Evolutionary conservation across 2,888 invertebrate genomes (phyloP).

Genomic region (Pandemis heparana): DNA sequence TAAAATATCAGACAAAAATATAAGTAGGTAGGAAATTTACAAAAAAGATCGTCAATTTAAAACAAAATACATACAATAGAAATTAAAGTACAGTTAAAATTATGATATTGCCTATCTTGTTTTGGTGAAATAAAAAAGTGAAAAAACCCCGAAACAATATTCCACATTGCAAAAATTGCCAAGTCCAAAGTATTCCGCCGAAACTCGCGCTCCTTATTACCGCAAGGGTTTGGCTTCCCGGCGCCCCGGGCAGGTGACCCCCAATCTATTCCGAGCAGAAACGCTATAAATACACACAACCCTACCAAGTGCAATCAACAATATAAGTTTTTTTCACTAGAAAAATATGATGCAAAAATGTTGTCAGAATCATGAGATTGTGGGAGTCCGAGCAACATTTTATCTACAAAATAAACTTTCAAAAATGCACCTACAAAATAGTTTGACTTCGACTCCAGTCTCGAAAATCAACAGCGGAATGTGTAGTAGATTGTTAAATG

Average conservation of each 20-base stretch:
- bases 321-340: slow-evolving; percentile 20
- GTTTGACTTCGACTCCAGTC: slow-evolving; percentile 12
- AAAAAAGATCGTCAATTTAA: no score
- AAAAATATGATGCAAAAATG: slow-evolving; percentile 1
- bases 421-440: slow-evolving; percentile 15
- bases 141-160: slow-evolving; percentile 8
- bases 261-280: slow-evolving; percentile 32
- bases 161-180: slow-evolving; percentile 17
- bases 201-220: slow-evolving; percentile 18
- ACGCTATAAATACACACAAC: slow-evolving; percentile 34
- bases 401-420: slow-evolving; percentile 12
- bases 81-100: no score
- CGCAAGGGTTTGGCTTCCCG: slow-evolving; percentile 23
- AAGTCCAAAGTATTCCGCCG: slow-evolving; percentile 18
- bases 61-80: no score
- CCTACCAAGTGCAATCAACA: slow-evolving; percentile 37
- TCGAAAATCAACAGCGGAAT: not conserved
- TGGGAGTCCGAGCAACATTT: not conserved
- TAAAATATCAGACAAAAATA: no score
- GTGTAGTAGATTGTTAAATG: slow-evolving; percentile 1
- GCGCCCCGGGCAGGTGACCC: slow-evolving; percentile 35
- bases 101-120: not conserved
- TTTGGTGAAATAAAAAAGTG: slow-evolving; percentile 19
- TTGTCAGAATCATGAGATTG: not conserved
- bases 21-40: no score